Evolutionary conservation across 2,113 vertebrate species (phyloP).

Genomic region (Malurus elegans): DNA sequence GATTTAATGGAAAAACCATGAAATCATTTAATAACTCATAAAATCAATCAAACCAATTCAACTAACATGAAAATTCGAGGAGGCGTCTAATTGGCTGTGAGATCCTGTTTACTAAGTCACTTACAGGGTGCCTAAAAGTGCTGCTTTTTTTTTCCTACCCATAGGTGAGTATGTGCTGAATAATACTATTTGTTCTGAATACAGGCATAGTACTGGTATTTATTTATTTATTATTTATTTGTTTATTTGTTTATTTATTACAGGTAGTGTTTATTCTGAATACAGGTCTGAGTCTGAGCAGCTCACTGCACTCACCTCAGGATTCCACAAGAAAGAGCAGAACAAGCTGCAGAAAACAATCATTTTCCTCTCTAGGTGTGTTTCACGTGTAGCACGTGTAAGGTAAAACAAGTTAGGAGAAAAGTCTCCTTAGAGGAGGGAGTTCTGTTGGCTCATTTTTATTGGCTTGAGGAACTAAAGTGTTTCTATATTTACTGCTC

Average conservation of each 20-base stretch:
- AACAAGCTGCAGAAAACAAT: neutral
- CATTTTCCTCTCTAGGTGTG: neutral
- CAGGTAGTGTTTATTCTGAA: neutral
- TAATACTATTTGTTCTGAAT: neutral
- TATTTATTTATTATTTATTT: too few species aligned
- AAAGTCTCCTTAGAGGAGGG: neutral
- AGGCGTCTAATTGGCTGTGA: neutral
- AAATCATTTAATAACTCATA: neutral
- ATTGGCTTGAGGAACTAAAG: neutral
- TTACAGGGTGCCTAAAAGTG: neutral
- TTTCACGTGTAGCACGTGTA: neutral
- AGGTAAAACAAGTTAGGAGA: neutral
- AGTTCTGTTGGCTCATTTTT: neutral
- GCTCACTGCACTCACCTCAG: neutral
- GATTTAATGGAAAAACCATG: neutral
- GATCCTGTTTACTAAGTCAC: neutral
- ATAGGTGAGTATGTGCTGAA: neutral
- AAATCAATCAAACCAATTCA: neutral
- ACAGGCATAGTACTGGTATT: too few species aligned
- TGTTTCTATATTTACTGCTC: neutral
- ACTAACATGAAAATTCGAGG: neutral
- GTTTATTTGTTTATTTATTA: too few species aligned
- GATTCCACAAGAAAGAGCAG: neutral
- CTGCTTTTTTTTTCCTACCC: neutral
- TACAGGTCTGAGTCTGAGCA: neutral